Conservation (phyloP, 2,113 vertebrate species). For the Serilophus lunatus region DNA sequence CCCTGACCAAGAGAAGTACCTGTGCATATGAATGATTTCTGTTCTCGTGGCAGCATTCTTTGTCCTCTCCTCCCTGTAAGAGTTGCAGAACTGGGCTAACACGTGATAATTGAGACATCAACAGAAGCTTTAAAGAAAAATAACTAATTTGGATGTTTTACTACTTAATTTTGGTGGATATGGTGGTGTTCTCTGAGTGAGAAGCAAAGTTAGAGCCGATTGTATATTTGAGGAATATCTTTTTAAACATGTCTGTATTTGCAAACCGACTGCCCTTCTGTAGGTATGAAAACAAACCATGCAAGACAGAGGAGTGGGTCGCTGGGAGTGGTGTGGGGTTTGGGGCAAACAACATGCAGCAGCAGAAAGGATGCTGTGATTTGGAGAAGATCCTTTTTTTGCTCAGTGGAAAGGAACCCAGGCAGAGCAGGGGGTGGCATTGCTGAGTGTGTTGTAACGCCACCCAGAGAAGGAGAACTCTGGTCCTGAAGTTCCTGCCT, state of each 20-base stretch:
- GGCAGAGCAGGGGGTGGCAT: neutral
- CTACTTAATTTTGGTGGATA: neutral
- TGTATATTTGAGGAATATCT: neutral
- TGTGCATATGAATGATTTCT: neutral
- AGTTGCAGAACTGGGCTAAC: neutral
- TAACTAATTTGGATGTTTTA: neutral
- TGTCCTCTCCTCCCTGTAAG: neutral
- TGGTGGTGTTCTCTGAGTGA: neutral
- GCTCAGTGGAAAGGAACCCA: neutral
- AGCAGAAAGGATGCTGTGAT: neutral
- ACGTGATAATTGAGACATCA: neutral
- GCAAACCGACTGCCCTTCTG: neutral
- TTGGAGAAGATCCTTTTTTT: neutral
- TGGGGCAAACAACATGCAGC: neutral
- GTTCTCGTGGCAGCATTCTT: neutral
- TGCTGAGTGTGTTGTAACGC: neutral
- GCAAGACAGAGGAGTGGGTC: rapidly evolving
- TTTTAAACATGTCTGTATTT: neutral
- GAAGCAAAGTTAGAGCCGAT: neutral
- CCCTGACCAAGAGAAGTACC: neutral
- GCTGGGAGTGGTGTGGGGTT: neutral
- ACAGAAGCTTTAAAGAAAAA: neutral
- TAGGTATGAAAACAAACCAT: rapidly evolving
- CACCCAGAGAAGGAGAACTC: neutral
- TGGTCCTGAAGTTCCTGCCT: neutral